A percentile compares a stretch with the other conserved stretches of the same genome.
These are phyloP conservation scores for Bungarus multicinctus DNA, from an alignment of 2,113 vertebrate species.

Conservation along the genomic window DNA sequence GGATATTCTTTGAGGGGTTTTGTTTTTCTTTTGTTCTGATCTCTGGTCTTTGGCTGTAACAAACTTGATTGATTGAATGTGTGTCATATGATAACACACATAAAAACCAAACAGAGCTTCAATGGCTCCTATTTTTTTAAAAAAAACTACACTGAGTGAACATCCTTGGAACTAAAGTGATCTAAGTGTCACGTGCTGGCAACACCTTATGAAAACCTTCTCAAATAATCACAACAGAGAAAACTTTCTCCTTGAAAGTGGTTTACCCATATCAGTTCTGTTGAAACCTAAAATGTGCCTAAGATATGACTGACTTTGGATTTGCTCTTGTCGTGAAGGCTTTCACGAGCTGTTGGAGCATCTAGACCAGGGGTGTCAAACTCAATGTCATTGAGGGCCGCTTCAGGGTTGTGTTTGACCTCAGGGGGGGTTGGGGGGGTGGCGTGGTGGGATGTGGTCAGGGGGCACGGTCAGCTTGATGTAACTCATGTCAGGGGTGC, in stretches of 20 bases:
- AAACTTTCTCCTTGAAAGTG: not conserved
- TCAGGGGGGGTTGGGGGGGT: accelerated
- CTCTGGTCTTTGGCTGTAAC: too few relatives aligned
- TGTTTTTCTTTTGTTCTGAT: too few relatives aligned
- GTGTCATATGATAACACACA: not conserved
- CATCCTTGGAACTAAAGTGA: not conserved
- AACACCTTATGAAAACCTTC: not conserved
- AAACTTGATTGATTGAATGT: not conserved
- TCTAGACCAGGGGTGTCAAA: not conserved
- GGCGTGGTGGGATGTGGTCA: too few relatives aligned
- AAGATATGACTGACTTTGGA: not conserved
- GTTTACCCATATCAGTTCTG: not conserved
- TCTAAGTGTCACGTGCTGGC: not conserved
- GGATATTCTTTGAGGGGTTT: too few relatives aligned
- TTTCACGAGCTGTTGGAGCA: not conserved
- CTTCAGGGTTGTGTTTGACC: too few relatives aligned
- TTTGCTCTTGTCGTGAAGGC: not conserved
- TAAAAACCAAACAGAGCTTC: not conserved
- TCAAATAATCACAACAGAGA: not conserved
- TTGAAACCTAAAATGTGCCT: not conserved
- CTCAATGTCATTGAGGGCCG: too few relatives aligned
- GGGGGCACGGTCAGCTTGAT: too few relatives aligned
- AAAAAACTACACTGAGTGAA: not conserved
- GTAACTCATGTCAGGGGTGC: too few relatives aligned
- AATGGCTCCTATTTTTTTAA: not conserved